These are phyloP conservation scores for Eulemur coronatus DNA, from an alignment of 2,797 vertebrate genomes.

Conservation along the genomic window DNA sequence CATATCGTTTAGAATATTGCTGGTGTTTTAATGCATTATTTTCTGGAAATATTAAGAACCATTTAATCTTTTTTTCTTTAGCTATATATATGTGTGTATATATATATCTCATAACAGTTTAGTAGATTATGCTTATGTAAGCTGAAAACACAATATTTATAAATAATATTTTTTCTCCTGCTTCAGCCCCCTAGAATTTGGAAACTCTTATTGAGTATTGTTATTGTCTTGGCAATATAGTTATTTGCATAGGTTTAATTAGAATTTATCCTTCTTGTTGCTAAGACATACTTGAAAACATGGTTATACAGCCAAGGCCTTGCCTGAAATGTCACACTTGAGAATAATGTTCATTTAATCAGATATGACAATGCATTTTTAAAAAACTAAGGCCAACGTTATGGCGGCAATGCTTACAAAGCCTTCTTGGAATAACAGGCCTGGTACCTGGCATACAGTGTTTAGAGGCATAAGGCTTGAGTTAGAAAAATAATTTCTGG, in stretches of 20 bases:
- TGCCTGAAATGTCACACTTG: neutral
- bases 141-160: neutral
- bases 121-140: neutral
- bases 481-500: neutral
- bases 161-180: neutral
- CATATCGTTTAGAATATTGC: neutral
- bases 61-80: neutral
- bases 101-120: neutral
- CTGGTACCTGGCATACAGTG: neutral
- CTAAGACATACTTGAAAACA: neutral
- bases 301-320: neutral
- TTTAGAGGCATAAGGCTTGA: neutral
- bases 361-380: neutral
- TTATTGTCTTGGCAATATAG: neutral
- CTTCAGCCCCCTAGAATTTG: neutral
- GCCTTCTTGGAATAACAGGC: neutral
- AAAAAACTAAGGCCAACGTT: neutral
- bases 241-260: neutral
- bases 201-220: neutral
- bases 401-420: neutral
- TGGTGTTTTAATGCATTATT: neutral
- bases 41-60: neutral
- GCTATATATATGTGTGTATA: neutral
- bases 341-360: neutral
- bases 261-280: neutral